These are phyloP conservation scores for Dinocampus coccinellae DNA, from an alignment of 2,888 invertebrate genomes.

Conservation along the genomic window DNA sequence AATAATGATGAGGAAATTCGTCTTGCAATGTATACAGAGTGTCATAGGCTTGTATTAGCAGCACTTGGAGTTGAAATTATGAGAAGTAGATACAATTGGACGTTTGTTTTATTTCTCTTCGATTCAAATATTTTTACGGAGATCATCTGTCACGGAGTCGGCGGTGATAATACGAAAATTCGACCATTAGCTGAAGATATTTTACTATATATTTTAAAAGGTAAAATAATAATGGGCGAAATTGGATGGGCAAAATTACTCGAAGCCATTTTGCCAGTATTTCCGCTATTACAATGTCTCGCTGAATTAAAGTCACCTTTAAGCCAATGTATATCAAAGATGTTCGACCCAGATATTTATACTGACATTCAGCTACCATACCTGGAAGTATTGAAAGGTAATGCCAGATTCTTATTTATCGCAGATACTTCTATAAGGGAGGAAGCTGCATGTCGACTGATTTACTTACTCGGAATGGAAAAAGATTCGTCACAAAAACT, in stretches of 20 bases:
- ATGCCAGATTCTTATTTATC: conserved; percentile 70
- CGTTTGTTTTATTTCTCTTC: conserved; percentile 72
- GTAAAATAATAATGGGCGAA: conserved; percentile 75
- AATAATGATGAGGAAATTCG: conserved; percentile 73
- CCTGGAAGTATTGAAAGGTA: conserved; percentile 71
- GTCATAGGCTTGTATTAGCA: conserved; percentile 72
- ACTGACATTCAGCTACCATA: conserved; percentile 73
- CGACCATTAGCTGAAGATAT: conserved; percentile 74
- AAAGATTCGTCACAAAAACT: conserved; percentile 67
- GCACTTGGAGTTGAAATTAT: conserved; percentile 71
- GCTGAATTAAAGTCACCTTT: conserved; percentile 71
- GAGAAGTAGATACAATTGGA: conserved; percentile 69
- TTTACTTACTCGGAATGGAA: conserved; percentile 71
- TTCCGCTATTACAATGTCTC: conserved; percentile 76
- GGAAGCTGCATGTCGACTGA: conserved; percentile 71
- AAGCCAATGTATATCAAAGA: conserved; percentile 76
- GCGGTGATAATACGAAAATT: conserved; percentile 72
- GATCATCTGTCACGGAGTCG: conserved; percentile 76
- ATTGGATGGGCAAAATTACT: conserved; percentile 75
- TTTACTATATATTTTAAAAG: conserved; percentile 75
- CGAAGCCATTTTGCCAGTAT: conserved; percentile 73
- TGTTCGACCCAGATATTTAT: conserved; percentile 76
- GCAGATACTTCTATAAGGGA: conserved; percentile 67
- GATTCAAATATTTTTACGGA: conserved; percentile 75
- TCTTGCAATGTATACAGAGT: conserved; percentile 72